Base-by-base conservation (phyloP, 2,113 vertebrate genomes). In the Pycnonotus jocosus region DNA sequence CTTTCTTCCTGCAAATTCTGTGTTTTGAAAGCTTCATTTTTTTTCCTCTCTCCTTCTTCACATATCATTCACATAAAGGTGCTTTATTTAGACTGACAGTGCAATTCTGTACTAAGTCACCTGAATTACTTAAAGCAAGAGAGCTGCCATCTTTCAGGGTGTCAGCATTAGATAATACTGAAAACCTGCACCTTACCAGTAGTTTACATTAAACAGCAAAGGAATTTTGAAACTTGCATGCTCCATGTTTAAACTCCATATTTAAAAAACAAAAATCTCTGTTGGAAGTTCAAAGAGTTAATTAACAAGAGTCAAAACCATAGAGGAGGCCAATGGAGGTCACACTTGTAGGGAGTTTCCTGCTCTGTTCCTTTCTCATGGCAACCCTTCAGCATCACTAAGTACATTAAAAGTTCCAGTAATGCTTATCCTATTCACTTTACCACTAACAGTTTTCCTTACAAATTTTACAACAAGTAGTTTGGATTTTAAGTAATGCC, bases 401-500 rank as follows among this genome's bases (percentile, higher is more conserved):
- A 45, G 33, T 21, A 21, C 23, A 50, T 76, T 35, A 61, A 17
- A 93, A 88, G 31, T 86, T 88, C 40, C 35, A 47, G 5, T 68
- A 74, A 58, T 58, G 50, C 31, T 88, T 31, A 90, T n/a, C 38
- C 53, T 82, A 8, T 79, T 74, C 53, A 56, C 33, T 94, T 92
- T 31, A 53, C 4, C 72, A 60, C 4, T 66, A 64, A 86, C 81
- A 76, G 76, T 81, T 85, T 60, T 83, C 31, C 72, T 95, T 92
- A 27, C 5, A 76, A 78, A 85, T 57, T 91, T 69, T 81, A 9
- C 61, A 77, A 60, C 19, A 7, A 78, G 40, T 65, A 91, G 35
- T 38, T 93, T 97, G 85, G 77, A 58, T 93, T 87, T 69, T 79
- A 92, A 94, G 30, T 58, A 64, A 60, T 81, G 27, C 93, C 83